phyloP scores from a whole-genome alignment of 1,140 invertebrate species.

The Drosophila serrata region DNA sequence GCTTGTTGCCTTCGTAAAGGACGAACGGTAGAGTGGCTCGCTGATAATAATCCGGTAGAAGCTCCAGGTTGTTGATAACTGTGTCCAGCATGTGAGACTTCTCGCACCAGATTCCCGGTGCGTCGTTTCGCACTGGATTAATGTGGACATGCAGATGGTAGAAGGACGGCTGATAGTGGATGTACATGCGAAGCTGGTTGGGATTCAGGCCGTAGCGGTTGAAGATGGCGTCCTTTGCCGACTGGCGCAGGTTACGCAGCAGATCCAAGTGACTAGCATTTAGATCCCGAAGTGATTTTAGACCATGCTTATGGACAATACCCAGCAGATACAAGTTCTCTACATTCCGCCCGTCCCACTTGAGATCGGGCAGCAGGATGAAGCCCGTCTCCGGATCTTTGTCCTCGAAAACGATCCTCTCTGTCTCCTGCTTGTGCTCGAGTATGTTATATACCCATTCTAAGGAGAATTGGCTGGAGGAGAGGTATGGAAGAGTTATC shows the following conservation, averaged over 20 bases:
- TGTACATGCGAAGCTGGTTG: conserved; percentile 92
- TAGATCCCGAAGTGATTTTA: conserved; percentile 95
- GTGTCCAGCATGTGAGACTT: conserved; percentile 94
- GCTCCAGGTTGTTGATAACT: conserved; percentile 96
- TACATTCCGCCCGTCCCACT: conserved; percentile 94
- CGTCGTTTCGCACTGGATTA: conserved; percentile 92
- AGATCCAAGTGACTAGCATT: conserved; percentile 91
- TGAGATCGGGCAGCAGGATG: conserved; percentile 95
- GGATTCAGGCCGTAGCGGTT: conserved; percentile 92
- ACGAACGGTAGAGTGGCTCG: conserved; percentile 91
- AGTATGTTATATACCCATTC: conserved; percentile 99
- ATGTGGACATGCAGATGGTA: conserved; percentile 99
- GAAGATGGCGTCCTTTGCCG: conserved; percentile 89
- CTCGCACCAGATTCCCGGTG: conserved; percentile 92
- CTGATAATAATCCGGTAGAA: conserved; percentile 93
- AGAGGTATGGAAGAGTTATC: conserved; percentile 92
- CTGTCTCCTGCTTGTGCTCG: conserved; percentile 94
- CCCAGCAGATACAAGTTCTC: conserved; percentile 94
- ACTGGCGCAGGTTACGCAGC: conserved; percentile 92
- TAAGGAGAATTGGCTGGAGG: conserved; percentile 90
- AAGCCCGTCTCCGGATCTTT: conserved; percentile 93
- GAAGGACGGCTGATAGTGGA: conserved; percentile 99
- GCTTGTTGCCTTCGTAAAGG: conserved; percentile 87
- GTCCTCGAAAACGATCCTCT: conserved; percentile 95
- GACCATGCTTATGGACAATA: conserved; percentile 89